phyloP scores from a whole-genome alignment of 2,797 vertebrate genomes.

The Florisuga fusca region DNA sequence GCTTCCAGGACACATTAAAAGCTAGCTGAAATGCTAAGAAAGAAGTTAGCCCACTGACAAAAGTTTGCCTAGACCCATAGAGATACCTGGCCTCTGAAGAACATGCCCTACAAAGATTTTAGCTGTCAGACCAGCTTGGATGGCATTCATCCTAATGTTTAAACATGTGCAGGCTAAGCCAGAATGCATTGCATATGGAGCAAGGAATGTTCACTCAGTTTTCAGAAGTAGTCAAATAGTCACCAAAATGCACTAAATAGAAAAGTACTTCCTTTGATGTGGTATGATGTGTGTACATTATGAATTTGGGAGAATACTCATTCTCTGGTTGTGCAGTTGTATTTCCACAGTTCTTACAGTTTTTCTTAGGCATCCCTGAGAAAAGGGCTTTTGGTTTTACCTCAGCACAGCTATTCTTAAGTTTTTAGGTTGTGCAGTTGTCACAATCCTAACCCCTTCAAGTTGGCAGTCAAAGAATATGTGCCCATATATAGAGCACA shows the following conservation, averaged over 20 bases:
- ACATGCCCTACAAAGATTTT: background rate
- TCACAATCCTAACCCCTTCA: background rate
- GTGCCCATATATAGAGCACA: accelerated
- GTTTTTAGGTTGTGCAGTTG: background rate
- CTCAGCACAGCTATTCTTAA: background rate
- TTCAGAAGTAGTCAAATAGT: background rate
- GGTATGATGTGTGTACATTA: background rate
- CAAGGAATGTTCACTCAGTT: background rate
- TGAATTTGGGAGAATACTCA: background rate
- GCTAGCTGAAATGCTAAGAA: background rate
- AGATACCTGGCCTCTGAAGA: background rate
- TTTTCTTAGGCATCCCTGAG: background rate
- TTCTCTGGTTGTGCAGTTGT: background rate
- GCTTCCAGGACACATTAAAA: background rate
- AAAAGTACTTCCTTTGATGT: background rate
- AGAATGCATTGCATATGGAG: background rate
- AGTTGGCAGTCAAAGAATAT: background rate
- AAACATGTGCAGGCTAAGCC: background rate
- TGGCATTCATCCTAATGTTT: background rate
- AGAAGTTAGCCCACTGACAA: background rate
- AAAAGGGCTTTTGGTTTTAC: background rate
- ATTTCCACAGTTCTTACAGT: background rate
- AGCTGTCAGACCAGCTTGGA: background rate
- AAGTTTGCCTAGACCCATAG: background rate
- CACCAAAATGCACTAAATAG: background rate